Conservation (phyloP, 2,888 invertebrate species). For the Tromatobia lineatoria region DNA sequence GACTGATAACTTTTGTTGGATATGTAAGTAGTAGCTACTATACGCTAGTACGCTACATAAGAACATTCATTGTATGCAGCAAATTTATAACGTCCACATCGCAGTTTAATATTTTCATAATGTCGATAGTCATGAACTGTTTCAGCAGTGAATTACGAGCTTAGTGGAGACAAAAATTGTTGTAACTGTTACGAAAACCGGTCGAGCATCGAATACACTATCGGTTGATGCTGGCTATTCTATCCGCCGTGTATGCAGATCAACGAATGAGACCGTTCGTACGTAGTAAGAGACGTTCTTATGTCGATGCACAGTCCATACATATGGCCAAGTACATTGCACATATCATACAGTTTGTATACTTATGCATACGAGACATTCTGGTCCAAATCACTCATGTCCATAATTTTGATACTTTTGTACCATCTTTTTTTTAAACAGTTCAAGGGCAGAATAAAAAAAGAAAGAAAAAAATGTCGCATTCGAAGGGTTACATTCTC, state of each 20-base stretch:
- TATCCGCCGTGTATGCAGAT: slow-evolving; percentile 9
- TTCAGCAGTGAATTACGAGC: slow-evolving; percentile 5
- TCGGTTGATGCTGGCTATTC: slow-evolving; percentile 2
- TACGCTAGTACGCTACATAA: background rate
- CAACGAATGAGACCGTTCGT: slow-evolving; percentile 2
- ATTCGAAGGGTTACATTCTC: no score
- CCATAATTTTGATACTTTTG: no score
- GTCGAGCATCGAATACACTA: slow-evolving; percentile 11
- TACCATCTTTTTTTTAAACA: background rate
- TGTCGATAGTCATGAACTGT: background rate
- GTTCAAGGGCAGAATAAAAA: background rate
- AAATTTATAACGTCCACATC: background rate
- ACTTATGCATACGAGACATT: background rate
- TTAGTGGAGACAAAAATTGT: slow-evolving; percentile 7
- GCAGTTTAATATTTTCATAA: background rate
- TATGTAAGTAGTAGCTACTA: background rate
- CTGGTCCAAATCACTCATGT: no score
- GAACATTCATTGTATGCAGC: background rate
- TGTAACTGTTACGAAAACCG: slow-evolving; percentile 40
- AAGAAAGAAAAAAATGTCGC: background rate
- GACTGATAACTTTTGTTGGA: no score
- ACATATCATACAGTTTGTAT: background rate
- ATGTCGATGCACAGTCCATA: background rate
- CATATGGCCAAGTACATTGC: background rate
- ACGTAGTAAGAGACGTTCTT: background rate